Evolutionary conservation across 2,113 vertebrate species (phyloP).

Genomic region (Pavo muticus): DNA sequence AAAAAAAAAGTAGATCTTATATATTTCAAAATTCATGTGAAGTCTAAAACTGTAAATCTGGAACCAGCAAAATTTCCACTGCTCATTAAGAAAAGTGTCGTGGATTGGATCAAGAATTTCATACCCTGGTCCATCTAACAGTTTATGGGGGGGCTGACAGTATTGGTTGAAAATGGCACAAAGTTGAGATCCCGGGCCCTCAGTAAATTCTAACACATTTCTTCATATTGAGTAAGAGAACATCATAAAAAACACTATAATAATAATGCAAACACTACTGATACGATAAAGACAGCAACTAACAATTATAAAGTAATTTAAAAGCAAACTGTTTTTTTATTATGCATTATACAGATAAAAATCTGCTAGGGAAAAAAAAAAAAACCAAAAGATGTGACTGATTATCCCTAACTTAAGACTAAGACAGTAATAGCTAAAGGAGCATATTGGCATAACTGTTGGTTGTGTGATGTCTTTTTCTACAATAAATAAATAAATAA

Average conservation of each 20-base stretch:
- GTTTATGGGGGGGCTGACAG: not conserved
- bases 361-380: not conserved
- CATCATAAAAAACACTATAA: not conserved
- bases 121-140: not conserved
- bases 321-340: not conserved
- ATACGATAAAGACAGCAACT: not conserved
- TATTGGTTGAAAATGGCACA: not conserved
- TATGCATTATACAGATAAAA: not conserved
- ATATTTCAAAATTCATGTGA: not conserved
- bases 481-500: not conserved
- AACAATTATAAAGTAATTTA: not conserved
- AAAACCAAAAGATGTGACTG: not conserved
- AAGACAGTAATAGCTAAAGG: not conserved
- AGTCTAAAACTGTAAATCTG: not conserved
- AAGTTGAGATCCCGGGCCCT: not conserved
- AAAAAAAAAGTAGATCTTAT: not conserved
- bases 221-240: not conserved
- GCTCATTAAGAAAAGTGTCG: constrained; percentile 42
- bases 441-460: not conserved
- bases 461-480: not conserved
- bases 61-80: not conserved
- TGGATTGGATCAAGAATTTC: not conserved
- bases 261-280: not conserved
- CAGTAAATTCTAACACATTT: not conserved
- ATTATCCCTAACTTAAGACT: not conserved